These are phyloP conservation scores for Synanthedon andrenaeformis DNA, from an alignment of 2,888 invertebrate species.

Conservation along the genomic window DNA sequence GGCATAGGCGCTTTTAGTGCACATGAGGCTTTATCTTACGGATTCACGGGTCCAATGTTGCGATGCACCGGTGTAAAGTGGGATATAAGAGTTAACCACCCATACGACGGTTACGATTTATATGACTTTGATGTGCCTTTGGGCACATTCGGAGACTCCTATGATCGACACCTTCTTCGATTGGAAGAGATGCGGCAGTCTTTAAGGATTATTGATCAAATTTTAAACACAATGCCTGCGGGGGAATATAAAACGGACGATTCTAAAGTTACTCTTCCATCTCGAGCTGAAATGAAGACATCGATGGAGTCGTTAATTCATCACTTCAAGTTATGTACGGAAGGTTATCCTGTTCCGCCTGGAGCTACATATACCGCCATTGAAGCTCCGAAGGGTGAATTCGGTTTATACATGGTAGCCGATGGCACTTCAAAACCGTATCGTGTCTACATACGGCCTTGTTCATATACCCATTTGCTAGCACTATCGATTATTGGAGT, in stretches of 20 bases:
- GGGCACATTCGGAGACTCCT: constrained; percentile 85
- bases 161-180: constrained; percentile 81
- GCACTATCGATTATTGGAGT: constrained; percentile 73
- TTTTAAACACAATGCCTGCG: constrained; percentile 84
- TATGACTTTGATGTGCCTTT: constrained; percentile 88
- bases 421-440: constrained; percentile 85
- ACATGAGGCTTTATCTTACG: constrained; percentile 81
- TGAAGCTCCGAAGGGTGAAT: constrained; percentile 89
- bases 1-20: constrained; percentile 80
- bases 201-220: constrained; percentile 81
- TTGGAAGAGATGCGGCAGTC: constrained; percentile 82
- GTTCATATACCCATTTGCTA: constrained; percentile 73
- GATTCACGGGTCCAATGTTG: constrained; percentile 80
- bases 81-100: constrained; percentile 85
- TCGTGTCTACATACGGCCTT: constrained; percentile 71
- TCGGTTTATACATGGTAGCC: constrained; percentile 88
- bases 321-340: constrained; percentile 87
- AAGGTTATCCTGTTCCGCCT: constrained; percentile 87
- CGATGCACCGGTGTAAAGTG: constrained; percentile 87
- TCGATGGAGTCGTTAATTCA: constrained; percentile 91
- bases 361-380: constrained; percentile 83
- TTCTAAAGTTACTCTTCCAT: constrained; percentile 81
- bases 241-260: constrained; percentile 86
- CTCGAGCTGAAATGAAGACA: constrained; percentile 84
- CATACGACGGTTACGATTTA: constrained; percentile 86